A percentile compares a stretch with the other conserved stretches of the same genome.
These are phyloP conservation scores for Pristionchus entomophagus DNA, from an alignment of 2,888 invertebrate genomes.

Conservation along the genomic window DNA sequence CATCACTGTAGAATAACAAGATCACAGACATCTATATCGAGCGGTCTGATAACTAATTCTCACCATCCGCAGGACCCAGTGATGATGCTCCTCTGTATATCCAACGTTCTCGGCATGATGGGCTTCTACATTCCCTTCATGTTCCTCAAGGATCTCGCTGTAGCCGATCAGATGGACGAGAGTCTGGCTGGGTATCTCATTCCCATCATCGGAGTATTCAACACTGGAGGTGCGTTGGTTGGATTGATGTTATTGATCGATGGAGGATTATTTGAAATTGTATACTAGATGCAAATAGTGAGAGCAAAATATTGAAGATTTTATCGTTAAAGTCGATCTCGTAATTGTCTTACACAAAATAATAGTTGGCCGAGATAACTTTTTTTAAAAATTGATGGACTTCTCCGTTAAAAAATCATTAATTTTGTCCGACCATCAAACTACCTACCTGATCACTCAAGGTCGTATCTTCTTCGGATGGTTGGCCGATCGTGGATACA, in stretches of 20 bases:
- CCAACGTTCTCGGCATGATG: slow-evolving; percentile 94
- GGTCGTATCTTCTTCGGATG: slow-evolving; percentile 86
- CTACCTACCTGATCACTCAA: too few relatives aligned
- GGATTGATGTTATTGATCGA: neutral
- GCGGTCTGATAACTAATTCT: neutral
- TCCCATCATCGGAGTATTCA: slow-evolving; percentile 81
- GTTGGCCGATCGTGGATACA: slow-evolving; percentile 72
- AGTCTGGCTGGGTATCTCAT: slow-evolving; percentile 66
- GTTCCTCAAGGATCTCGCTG: slow-evolving; percentile 79
- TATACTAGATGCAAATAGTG: too few relatives aligned
- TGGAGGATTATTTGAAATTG: neutral
- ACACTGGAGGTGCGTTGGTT: slow-evolving; percentile 83
- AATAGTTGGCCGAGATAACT: too few relatives aligned
- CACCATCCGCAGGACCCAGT: slow-evolving; percentile 86
- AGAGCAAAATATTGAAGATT: too few relatives aligned
- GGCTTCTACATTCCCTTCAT: slow-evolving; percentile 95
- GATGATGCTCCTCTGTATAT: slow-evolving; percentile 90
- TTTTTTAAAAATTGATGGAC: neutral
- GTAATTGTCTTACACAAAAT: too few relatives aligned
- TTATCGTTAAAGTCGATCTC: too few relatives aligned
- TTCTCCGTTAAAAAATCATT: too few relatives aligned
- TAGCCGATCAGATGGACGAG: slow-evolving; percentile 54
- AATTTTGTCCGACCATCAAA: too few relatives aligned
- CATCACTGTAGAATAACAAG: too few relatives aligned
- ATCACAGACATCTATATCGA: too few relatives aligned